Percentiles rank a stretch among this genome's conserved stretches.
Evolutionary conservation across 1,140 invertebrate genomes (phyloP).

Genomic region (Drosophila kepulauana): DNA sequence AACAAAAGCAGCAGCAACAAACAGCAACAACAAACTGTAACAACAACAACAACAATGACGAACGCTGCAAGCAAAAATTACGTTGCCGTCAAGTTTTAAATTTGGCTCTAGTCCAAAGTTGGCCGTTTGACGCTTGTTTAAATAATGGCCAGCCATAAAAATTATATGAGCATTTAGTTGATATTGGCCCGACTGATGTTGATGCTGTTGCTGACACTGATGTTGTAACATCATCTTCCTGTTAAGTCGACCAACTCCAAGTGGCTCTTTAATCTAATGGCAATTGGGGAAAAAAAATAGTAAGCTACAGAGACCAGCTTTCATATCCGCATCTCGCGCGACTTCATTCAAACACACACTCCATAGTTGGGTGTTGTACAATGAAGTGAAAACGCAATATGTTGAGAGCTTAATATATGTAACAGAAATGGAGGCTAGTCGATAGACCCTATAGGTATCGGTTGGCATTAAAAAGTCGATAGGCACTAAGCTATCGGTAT

Average conservation of each 20-base stretch:
- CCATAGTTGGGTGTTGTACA: background rate
- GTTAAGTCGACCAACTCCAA: slow-evolving; percentile 9
- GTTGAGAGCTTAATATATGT: background rate
- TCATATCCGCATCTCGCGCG: background rate
- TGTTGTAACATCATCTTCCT: slow-evolving; percentile 15
- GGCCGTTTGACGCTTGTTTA: slow-evolving; percentile 71
- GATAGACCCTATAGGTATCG: too few relatives aligned
- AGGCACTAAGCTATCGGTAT: too few relatives aligned
- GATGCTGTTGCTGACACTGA: slow-evolving; percentile 24
- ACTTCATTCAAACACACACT: slow-evolving; percentile 1
- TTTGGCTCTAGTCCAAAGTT: slow-evolving; percentile 66
- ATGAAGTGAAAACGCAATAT: background rate
- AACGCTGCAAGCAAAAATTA: slow-evolving; percentile 62
- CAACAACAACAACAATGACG: slow-evolving; percentile 37
- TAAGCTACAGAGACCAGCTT: background rate
- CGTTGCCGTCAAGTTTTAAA: slow-evolving; percentile 79
- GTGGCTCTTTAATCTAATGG: slow-evolving; percentile 31
- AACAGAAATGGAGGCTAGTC: too few relatives aligned
- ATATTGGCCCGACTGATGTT: slow-evolving; percentile 46
- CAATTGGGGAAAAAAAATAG: slow-evolving; percentile 8
- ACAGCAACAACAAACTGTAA: slow-evolving; percentile 38
- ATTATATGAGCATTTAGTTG: slow-evolving; percentile 81
- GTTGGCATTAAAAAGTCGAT: too few relatives aligned
- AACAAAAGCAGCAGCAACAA: slow-evolving; percentile 36
- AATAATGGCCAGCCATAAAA: slow-evolving; percentile 79